Conservation (phyloP, 1,140 invertebrate genomes). For the Leptopilina clavipes region DNA sequence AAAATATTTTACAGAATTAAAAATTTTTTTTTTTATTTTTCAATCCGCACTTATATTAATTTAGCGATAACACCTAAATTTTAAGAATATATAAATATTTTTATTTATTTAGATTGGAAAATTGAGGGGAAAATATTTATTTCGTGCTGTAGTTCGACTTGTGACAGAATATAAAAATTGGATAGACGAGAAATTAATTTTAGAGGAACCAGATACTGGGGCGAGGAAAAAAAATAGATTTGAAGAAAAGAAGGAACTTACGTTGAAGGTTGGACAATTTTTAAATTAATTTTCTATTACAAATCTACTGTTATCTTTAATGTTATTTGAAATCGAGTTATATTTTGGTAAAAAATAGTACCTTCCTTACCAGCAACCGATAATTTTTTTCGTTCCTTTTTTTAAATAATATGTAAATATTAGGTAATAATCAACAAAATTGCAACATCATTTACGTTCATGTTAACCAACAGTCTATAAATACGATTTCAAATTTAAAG, state of each 20-base stretch:
- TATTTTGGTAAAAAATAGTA: no score
- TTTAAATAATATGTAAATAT: neutral
- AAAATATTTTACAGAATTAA: no score
- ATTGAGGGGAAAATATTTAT: slow-evolving; percentile 74
- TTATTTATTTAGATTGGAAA: slow-evolving; percentile 48
- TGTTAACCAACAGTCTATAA: neutral
- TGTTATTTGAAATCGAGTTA: no score
- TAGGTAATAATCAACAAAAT: no score
- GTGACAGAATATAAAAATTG: slow-evolving; percentile 68
- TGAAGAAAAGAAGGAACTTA: slow-evolving; percentile 2
- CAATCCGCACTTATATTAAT: no score
- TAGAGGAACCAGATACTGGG: neutral
- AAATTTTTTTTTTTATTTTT: no score
- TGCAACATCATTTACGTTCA: no score
- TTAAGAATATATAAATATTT: neutral
- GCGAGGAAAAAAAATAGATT: neutral
- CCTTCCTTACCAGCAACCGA: neutral
- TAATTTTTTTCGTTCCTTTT: no score
- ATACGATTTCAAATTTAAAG: neutral
- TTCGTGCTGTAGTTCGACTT: slow-evolving; percentile 75
- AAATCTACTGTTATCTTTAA: no score
- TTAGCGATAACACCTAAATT: no score
- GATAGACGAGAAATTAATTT: slow-evolving; percentile 22
- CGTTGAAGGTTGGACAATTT: neutral
- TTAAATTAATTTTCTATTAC: neutral